Percentiles rank a stretch among this genome's conserved stretches.
Conservation (phyloP, 1,140 invertebrate genomes). For the Palaemon carinicauda region DNA sequence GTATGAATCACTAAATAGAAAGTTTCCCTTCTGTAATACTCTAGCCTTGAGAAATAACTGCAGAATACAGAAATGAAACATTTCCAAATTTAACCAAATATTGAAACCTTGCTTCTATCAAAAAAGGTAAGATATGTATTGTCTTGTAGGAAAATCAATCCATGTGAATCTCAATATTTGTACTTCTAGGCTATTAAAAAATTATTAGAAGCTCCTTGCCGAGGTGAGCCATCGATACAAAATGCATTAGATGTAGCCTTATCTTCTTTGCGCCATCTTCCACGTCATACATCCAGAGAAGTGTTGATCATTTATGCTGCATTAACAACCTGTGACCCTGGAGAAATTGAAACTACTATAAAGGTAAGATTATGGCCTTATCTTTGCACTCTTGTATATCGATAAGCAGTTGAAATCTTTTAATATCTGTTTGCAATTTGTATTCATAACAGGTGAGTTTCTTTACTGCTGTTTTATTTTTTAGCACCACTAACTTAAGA, state of each 20-base stretch:
- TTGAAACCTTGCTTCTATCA: constrained; percentile 16
- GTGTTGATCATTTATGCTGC: constrained; percentile 91
- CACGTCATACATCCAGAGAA: constrained; percentile 91
- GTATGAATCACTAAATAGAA: too few species aligned
- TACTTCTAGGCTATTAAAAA: constrained; percentile 37
- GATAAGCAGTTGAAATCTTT: too few species aligned
- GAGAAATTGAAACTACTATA: constrained; percentile 88
- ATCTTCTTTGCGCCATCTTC: constrained; percentile 86
- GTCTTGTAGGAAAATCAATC: constrained; percentile 41
- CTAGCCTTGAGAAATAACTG: too few species aligned
- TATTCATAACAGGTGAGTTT: too few species aligned
- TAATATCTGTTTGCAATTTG: too few species aligned
- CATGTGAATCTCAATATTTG: neutral
- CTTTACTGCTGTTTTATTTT: too few species aligned
- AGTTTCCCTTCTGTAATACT: too few species aligned
- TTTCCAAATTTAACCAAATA: neutral
- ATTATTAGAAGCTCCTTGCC: constrained; percentile 64
- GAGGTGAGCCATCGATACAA: constrained; percentile 93
- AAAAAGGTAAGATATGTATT: too few species aligned
- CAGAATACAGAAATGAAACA: too few species aligned
- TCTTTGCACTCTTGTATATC: too few species aligned
- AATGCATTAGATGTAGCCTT: constrained; percentile 90
- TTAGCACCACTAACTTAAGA: too few species aligned
- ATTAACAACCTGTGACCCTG: constrained; percentile 95
- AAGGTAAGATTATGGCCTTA: constrained; percentile 69